A percentile compares a stretch with the other conserved stretches of the same genome.
These are phyloP conservation scores for Rhizomys pruinosus DNA, from an alignment of 2,113 vertebrate species.

Conservation along the genomic window DNA sequence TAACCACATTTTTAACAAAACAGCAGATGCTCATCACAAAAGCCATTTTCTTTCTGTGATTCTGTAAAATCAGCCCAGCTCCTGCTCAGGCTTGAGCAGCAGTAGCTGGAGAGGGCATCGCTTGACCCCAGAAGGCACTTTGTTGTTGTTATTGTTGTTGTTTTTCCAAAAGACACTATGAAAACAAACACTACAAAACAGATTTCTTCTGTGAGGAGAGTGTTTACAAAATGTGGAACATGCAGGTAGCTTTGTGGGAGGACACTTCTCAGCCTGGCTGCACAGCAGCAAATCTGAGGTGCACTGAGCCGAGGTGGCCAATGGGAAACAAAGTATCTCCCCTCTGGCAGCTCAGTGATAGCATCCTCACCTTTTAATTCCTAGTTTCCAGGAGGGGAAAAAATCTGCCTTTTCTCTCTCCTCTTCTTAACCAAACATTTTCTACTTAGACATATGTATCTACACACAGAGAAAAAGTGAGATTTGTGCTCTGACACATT, in stretches of 20 bases:
- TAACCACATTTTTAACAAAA: conserved; percentile 91
- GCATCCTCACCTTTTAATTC: background rate
- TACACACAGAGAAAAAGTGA: background rate
- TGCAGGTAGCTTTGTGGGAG: background rate
- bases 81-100: conserved; percentile 71
- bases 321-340: too few species aligned
- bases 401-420: accelerated
- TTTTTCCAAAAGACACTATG: background rate
- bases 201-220: background rate
- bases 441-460: background rate
- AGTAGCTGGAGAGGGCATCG: conserved; percentile 47
- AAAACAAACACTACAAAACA: background rate
- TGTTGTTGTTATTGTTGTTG: background rate
- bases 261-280: background rate
- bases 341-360: background rate
- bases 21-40: conserved; percentile 93
- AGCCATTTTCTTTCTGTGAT: conserved; percentile 89
- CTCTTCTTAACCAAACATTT: conserved; percentile 45
- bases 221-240: background rate
- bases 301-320: background rate
- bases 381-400: background rate
- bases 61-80: conserved; percentile 82
- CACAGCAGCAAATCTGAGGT: background rate
- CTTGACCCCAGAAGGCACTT: conserved; percentile 66
- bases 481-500: background rate